Conservation (phyloP, 2,113 vertebrate genomes). For the Mormyrus iriodes region DNA sequence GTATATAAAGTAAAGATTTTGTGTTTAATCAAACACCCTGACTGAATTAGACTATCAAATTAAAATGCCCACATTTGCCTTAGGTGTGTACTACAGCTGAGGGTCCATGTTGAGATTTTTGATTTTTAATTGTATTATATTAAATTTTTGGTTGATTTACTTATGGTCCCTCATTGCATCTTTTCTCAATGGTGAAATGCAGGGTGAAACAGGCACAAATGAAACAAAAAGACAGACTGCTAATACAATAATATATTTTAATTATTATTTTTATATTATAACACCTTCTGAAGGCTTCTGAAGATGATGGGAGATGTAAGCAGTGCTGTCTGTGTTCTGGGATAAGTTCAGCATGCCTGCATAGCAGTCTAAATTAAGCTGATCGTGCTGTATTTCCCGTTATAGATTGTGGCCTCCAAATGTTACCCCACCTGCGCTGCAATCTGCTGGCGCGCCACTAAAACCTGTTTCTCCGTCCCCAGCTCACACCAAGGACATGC, state of each 20-base stretch:
- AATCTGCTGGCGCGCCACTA: background rate
- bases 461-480: constrained; percentile 44
- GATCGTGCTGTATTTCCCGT: background rate
- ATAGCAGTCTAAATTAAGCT: background rate
- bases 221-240: background rate
- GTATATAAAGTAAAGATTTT: background rate
- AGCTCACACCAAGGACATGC: constrained; percentile 99
- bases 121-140: background rate
- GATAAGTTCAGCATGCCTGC: background rate
- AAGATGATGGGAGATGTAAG: background rate
- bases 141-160: background rate
- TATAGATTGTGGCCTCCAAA: background rate
- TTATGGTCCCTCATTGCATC: background rate
- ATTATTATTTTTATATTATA: background rate
- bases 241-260: background rate
- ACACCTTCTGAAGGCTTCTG: background rate
- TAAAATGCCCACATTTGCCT: background rate
- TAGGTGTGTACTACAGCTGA: background rate
- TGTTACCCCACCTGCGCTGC: background rate
- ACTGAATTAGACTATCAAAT: constrained; percentile 3
- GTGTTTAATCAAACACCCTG: background rate
- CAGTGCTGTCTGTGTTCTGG: background rate
- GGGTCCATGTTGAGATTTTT: background rate
- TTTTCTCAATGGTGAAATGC: background rate
- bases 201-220: background rate